Evolutionary conservation across 2,888 invertebrate genomes (phyloP), one percentile per base, ranked within the genome.

Genomic region (Rhabditoides inermis): DNA sequence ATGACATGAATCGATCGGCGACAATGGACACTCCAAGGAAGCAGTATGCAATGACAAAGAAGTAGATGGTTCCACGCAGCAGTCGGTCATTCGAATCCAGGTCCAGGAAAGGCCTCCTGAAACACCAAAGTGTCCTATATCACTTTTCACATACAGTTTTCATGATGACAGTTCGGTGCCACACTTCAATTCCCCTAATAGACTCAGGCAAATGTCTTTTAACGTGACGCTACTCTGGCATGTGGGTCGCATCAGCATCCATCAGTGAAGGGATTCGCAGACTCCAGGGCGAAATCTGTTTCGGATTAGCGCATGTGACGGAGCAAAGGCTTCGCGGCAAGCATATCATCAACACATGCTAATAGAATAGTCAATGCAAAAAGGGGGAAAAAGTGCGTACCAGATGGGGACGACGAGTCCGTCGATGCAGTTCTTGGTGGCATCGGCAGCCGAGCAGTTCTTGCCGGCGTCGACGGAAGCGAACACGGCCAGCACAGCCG

Each of bases 21-120:
- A 95, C 88, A 78, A 98, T 94, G 68, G 95, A 94, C 42, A 98
- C 94, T 52, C 98, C 98, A 77, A 99, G 88, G 82, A 98, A 99
- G 77, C 95, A 84, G 79, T 94, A 99, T 72, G 88, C 81, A 79
- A 99, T 84, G 44, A 84, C 81, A 47, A 88, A 68, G 81, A 95
- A 90, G 81, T 98, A 99, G 58, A 90, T 85, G 60, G 86, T 73
- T 40, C 95, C 95, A 28, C 98, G 62, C 23, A 70, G 26, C 6
- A 72, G 39, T 46, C 73, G 63, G 41, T 75, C 73, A 26, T 46
- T 47, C 36, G 60, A 27, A 23, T 53, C 30, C 53, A 75, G 61
- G 49, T 75, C 74, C 48, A 74, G 60, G 53, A 73, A 74, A 26
- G 74, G 74, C 50, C 73, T 52, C 72, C 72, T 71, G 61, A 41